phyloP scores from a whole-genome alignment of 2,113 vertebrate species.

The Tor tambroides region DNA sequence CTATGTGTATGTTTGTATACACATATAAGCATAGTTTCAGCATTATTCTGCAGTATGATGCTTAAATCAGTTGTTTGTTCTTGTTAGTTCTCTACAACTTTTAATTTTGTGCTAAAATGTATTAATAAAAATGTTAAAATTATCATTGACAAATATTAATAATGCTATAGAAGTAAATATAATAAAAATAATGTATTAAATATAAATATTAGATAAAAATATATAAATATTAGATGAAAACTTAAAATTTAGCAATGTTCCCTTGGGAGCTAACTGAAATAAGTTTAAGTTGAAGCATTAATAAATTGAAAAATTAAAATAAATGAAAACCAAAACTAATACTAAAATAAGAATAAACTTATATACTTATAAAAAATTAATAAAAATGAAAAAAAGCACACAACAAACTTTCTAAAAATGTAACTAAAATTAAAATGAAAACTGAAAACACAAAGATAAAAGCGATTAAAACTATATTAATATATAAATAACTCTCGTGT shows the following conservation, averaged over 20 bases:
- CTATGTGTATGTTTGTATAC: not conserved
- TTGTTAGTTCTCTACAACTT: not conserved
- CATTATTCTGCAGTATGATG: not conserved
- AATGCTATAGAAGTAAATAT: no score
- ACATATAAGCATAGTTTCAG: not conserved
- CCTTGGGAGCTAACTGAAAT: not conserved
- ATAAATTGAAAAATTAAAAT: not conserved
- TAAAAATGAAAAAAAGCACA: not conserved
- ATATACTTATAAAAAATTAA: not conserved
- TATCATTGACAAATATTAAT: not conserved
- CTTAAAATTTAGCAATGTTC: not conserved
- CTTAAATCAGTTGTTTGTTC: not conserved
- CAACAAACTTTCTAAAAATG: no score
- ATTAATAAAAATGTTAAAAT: not conserved
- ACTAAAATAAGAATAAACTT: not conserved
- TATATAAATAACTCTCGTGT: not conserved
- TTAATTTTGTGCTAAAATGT: no score
- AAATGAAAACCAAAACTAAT: not conserved
- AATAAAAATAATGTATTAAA: no score
- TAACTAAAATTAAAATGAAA: not conserved
- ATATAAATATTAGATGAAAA: not conserved
- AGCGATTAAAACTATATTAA: not conserved
- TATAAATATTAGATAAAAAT: not conserved
- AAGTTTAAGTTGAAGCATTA: not conserved
- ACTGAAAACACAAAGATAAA: not conserved